Evolutionary conservation across 2,888 invertebrate species (phyloP), one percentile per base, ranked within the genome.

Genomic region (Amphimallon solstitiale): DNA sequence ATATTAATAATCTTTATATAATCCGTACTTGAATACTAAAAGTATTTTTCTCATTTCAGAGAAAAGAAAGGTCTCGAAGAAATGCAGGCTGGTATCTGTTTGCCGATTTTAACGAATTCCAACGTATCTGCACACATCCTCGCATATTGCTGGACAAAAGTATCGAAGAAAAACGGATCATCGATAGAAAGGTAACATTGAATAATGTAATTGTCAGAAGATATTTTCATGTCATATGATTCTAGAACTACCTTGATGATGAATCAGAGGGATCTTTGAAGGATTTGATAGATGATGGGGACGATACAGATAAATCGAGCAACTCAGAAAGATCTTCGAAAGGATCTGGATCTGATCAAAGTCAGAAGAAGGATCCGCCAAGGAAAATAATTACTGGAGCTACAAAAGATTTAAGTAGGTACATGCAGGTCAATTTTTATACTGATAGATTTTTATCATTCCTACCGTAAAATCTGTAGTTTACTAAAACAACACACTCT

Each of bases 71-170:
- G 29, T 74, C 65, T 14, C 43, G 70, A n/a, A 35, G 70, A 14
- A 70, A 65, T 1, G 56, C 68, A 4, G 62, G 64, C 15, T 86
- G 86, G 0, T 88, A 88, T 75, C 80, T 92, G 63, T 91, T 92
- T 77, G 86, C 87, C 10, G 92, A 92, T 78, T 91, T 90, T 79
- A 90, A 90, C 76, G 89, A 90, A 17, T 80, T 94, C 56, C 91
- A 92, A 73, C 86, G 93, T 77, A 90, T 94, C 79, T 93, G 93
- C 90, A 93, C 93, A 9, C 94, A 94, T 82, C 94, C 94, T 0
- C 85, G 91, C 71, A 90, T 91, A 6, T 84, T 94, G 72, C 87
- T 79, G n/a, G 79, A 81, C 63, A 83, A 79, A 63, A 78, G 78
- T 56, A 75, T 73, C 2, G 77, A 79, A 62, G 72, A 72, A 19